Percentiles rank a stretch among this genome's conserved stretches.
These are phyloP conservation scores for Cerastoderma edule DNA, from an alignment of 2,888 invertebrate genomes.

Conservation along the genomic window DNA sequence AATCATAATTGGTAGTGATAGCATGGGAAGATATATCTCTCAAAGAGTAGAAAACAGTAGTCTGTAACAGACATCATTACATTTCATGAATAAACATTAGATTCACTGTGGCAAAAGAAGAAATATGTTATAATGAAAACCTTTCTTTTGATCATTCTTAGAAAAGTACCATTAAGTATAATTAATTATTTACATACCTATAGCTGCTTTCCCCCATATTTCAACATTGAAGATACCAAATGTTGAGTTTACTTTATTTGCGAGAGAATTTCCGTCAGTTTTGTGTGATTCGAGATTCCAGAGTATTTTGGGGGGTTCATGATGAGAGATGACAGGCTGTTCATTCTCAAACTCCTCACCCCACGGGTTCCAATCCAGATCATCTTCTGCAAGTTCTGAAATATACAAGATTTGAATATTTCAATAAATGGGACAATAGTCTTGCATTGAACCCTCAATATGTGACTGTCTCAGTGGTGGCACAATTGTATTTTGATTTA, in stretches of 20 bases:
- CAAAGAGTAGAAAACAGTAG: too few relatives aligned
- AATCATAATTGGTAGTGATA: too few relatives aligned
- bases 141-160: background rate
- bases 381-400: slow-evolving; percentile 67
- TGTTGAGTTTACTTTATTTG: slow-evolving; percentile 41
- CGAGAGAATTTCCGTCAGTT: slow-evolving; percentile 33
- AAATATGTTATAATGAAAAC: background rate
- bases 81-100: too few relatives aligned
- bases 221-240: slow-evolving; percentile 66
- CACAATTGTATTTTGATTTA: too few relatives aligned
- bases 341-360: slow-evolving; percentile 79
- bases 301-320: slow-evolving; percentile 72
- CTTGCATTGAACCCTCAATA: too few relatives aligned
- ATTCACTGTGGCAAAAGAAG: too few relatives aligned
- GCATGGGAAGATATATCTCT: too few relatives aligned
- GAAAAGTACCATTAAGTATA: background rate
- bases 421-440: too few relatives aligned
- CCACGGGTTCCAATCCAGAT: slow-evolving; percentile 80
- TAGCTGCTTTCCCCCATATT: slow-evolving; percentile 78
- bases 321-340: slow-evolving; percentile 61
- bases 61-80: background rate
- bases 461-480: too few relatives aligned
- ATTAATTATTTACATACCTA: slow-evolving; percentile 67
- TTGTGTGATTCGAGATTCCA: slow-evolving; percentile 62
- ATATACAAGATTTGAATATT: too few relatives aligned